Evolutionary conservation across 2,113 vertebrate genomes (phyloP).

Genomic region (Gasterosteus aculeatus): DNA sequence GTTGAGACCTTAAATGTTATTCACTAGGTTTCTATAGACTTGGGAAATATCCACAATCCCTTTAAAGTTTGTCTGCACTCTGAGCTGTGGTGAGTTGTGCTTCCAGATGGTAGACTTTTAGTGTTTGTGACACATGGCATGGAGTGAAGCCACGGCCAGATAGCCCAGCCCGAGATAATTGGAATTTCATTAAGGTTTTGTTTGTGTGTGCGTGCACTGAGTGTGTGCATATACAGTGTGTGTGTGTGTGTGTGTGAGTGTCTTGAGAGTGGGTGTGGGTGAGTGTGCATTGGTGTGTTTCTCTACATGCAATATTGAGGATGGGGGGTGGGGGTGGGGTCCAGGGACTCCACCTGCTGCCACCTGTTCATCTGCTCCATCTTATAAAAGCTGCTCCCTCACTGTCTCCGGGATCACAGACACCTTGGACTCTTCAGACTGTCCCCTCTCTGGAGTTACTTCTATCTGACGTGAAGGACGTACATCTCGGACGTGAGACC

Average conservation of each 20-base stretch:
- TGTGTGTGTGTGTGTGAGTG: slow-evolving; percentile 45
- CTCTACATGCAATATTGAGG: slow-evolving; percentile 57
- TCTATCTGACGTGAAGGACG: slow-evolving; percentile 9
- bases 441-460: slow-evolving; percentile 44
- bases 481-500: slow-evolving; percentile 15
- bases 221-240: slow-evolving; percentile 19
- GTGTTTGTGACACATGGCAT: slow-evolving; percentile 78
- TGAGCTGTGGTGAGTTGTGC: slow-evolving; percentile 53
- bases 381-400: slow-evolving; percentile 79
- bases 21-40: not conserved
- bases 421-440: slow-evolving; percentile 48
- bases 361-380: slow-evolving; percentile 80
- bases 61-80: slow-evolving; percentile 41
- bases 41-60: not conserved
- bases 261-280: slow-evolving; percentile 53
- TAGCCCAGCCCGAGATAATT: slow-evolving; percentile 80
- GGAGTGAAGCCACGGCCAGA: slow-evolving; percentile 66
- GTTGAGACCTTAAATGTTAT: not conserved
- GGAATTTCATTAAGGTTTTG: slow-evolving; percentile 83
- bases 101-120: slow-evolving; percentile 80
- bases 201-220: slow-evolving; percentile 40
- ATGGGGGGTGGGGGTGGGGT: slow-evolving; percentile 27
- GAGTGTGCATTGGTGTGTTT: slow-evolving; percentile 65
- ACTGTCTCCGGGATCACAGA: slow-evolving; percentile 52
- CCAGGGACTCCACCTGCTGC: slow-evolving; percentile 82